These are phyloP conservation scores for Passerculus sandwichensis DNA, from an alignment of 2,797 vertebrate species.

Conservation along the genomic window DNA sequence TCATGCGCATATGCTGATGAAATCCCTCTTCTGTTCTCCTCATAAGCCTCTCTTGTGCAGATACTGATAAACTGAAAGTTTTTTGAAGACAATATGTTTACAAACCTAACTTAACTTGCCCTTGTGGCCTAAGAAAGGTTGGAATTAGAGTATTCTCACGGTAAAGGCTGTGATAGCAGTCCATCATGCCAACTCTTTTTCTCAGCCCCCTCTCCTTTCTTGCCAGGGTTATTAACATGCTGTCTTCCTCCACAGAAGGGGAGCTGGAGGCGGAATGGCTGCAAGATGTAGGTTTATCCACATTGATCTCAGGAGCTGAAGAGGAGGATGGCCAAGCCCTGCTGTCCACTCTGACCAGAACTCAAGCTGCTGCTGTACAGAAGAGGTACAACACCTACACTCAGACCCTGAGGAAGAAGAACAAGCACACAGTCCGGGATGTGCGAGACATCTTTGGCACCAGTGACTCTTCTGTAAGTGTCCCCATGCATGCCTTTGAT, in stretches of 20 bases:
- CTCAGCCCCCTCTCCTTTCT: not conserved
- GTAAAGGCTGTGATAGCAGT: not conserved
- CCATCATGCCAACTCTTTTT: not conserved
- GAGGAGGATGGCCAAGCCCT: constrained; percentile 87
- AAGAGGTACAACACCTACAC: constrained; percentile 92
- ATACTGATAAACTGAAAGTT: not conserved
- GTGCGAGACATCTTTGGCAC: constrained; percentile 87
- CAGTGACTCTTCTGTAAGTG: constrained; percentile 78
- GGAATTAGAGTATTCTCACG: not conserved
- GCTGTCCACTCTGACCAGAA: constrained; percentile 89
- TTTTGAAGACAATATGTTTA: not conserved
- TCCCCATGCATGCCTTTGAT: not conserved
- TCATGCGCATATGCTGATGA: accelerated
- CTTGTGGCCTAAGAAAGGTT: not conserved
- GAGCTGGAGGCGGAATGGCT: constrained; percentile 95
- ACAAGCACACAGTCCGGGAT: constrained; percentile 86
- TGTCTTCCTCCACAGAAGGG: constrained; percentile 80
- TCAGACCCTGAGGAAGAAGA: constrained; percentile 88
- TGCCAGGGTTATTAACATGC: not conserved
- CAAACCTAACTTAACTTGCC: not conserved
- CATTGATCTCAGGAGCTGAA: constrained; percentile 82
- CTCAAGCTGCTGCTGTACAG: constrained; percentile 89
- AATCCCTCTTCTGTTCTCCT: not conserved
- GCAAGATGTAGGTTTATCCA: constrained; percentile 89
- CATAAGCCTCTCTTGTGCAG: not conserved